These are phyloP conservation scores for Hemiprocne comata DNA, from an alignment of 2,113 vertebrate genomes.

Conservation along the genomic window DNA sequence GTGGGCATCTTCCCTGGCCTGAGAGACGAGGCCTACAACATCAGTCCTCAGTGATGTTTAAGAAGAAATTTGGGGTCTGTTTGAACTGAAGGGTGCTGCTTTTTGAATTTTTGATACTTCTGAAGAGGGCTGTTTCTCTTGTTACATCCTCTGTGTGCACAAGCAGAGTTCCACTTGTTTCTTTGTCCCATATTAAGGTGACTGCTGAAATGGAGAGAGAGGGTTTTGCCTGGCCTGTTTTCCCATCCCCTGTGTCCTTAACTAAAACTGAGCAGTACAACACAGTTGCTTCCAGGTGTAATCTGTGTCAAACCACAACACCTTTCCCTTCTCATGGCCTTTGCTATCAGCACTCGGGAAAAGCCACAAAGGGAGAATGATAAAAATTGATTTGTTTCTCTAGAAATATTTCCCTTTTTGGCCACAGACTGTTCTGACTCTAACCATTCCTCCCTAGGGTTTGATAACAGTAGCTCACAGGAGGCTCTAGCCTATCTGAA, in stretches of 20 bases:
- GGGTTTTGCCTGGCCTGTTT: neutral
- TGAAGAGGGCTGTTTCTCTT: neutral
- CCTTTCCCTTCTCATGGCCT: neutral
- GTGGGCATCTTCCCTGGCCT: neutral
- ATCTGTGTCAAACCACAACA: neutral
- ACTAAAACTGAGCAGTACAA: slow-evolving; percentile 17
- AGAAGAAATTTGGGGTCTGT: neutral
- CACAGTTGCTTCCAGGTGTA: slow-evolving; percentile 12
- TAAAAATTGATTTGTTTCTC: slow-evolving; percentile 47
- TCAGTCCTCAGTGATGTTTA: neutral
- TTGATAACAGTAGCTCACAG: slow-evolving; percentile 60
- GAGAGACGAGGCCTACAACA: neutral
- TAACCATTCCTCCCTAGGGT: slow-evolving; percentile 35
- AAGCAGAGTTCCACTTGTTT: neutral
- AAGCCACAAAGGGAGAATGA: neutral
- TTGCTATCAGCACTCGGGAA: slow-evolving; percentile 11
- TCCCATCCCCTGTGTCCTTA: neutral
- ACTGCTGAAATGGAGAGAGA: neutral
- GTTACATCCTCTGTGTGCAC: neutral
- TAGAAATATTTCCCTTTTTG: slow-evolving; percentile 40
- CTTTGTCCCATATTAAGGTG: neutral
- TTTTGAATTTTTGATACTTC: neutral
- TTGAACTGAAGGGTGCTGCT: neutral
- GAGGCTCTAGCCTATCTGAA: slow-evolving; percentile 71
- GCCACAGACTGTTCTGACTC: neutral